phyloP scores from a whole-genome alignment of 2,888 invertebrate genomes.

The Caenorhabditis sp. region DNA sequence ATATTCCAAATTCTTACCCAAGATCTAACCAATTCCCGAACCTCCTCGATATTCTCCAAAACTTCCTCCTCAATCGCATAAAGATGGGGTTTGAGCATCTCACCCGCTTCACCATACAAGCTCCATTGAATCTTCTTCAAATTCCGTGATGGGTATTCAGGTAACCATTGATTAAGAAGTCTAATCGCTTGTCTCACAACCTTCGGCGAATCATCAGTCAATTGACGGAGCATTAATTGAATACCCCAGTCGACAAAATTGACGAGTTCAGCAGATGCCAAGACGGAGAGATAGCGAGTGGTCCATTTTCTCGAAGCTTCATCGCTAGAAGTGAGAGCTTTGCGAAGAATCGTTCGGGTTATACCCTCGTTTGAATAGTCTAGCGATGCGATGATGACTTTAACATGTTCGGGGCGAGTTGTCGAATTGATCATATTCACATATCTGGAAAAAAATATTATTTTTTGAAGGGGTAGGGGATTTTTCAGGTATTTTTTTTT shows the following conservation, averaged over 20 bases:
- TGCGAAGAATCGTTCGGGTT: slow-evolving; percentile 75
- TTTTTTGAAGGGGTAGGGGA: too few species aligned
- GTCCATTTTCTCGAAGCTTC: slow-evolving; percentile 80
- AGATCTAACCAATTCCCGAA: slow-evolving; percentile 35
- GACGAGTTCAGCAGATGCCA: slow-evolving; percentile 81
- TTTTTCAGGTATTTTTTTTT: too few species aligned
- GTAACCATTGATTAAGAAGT: slow-evolving; percentile 29
- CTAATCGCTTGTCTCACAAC: slow-evolving; percentile 60
- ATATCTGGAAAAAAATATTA: slow-evolving; percentile 8
- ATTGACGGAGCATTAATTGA: slow-evolving; percentile 83
- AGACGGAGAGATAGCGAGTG: slow-evolving; percentile 87
- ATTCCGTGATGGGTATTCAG: slow-evolving; percentile 21
- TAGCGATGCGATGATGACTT: slow-evolving; percentile 88
- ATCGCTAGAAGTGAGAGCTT: slow-evolving; percentile 73
- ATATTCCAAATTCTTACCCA: slow-evolving; percentile 71
- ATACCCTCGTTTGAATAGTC: slow-evolving; percentile 79
- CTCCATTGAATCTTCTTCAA: slow-evolving; percentile 30
- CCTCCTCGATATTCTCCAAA: slow-evolving; percentile 37
- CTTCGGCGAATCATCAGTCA: slow-evolving; percentile 83
- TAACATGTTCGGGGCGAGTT: slow-evolving; percentile 89
- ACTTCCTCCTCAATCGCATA: slow-evolving; percentile 53
- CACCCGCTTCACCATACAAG: slow-evolving; percentile 61
- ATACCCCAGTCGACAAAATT: slow-evolving; percentile 81
- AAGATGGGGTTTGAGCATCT: slow-evolving; percentile 52
- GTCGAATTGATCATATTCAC: slow-evolving; percentile 77